These are phyloP conservation scores for Scatophagus argus DNA, from an alignment of 2,113 vertebrate species.

Conservation along the genomic window DNA sequence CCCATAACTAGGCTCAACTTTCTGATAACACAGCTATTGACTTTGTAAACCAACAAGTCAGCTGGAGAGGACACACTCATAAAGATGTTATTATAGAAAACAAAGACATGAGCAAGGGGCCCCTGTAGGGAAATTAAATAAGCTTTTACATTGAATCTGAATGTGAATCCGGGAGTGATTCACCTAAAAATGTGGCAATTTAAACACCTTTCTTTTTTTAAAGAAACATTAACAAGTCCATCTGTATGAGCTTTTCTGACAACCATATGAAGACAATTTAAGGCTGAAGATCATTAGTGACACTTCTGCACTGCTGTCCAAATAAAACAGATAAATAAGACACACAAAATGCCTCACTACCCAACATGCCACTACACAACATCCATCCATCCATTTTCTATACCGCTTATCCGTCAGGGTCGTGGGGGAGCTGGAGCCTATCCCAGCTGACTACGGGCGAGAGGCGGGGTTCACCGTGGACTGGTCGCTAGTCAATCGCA, in stretches of 20 bases:
- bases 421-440: too few species aligned
- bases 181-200: not conserved
- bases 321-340: constrained; percentile 24
- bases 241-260: not conserved
- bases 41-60: constrained; percentile 4
- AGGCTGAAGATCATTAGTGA: constrained; percentile 29
- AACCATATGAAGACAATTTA: not conserved
- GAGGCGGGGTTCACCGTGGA: too few species aligned
- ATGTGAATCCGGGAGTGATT: not conserved
- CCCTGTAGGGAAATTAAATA: not conserved
- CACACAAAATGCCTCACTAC: constrained; percentile 20
- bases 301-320: constrained; percentile 30
- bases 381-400: too few species aligned
- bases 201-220: not conserved
- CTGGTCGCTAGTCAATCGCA: too few species aligned
- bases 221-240: not conserved
- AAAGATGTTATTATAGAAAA: constrained; percentile 5
- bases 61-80: constrained; percentile 23
- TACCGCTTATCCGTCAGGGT: too few species aligned
- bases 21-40: constrained; percentile 53
- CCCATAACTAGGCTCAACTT: not conserved
- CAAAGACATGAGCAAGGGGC: constrained; percentile 25
- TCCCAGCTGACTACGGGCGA: too few species aligned
- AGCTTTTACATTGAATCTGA: not conserved
- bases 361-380: not conserved